A percentile compares a stretch with the other conserved stretches of the same genome.
These are phyloP conservation scores for Pollenia labialis DNA, from an alignment of 2,888 invertebrate genomes.

Conservation along the genomic window DNA sequence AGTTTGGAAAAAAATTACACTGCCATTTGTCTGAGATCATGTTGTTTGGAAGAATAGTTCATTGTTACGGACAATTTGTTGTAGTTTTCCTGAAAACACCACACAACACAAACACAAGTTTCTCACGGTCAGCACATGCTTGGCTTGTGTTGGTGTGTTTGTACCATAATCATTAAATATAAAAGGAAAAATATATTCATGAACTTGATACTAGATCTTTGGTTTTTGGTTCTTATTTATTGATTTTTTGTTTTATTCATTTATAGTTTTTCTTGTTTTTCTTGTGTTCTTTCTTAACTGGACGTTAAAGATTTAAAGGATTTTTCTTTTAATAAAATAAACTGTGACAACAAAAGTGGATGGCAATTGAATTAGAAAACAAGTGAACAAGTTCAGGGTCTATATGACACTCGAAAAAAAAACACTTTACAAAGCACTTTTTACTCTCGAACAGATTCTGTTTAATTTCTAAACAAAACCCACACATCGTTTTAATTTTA, in stretches of 20 bases:
- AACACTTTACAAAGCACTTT: not conserved
- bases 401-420: not conserved
- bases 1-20: not conserved
- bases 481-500: too few species aligned
- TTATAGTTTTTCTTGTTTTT: conserved; percentile 16
- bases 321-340: not conserved
- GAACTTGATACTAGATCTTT: conserved; percentile 63
- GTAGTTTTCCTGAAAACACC: conserved; percentile 6
- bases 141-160: not conserved
- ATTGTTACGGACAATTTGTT: conserved; percentile 61
- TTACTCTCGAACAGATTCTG: not conserved
- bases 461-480: not conserved
- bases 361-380: conserved; percentile 3
- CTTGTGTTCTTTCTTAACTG: conserved; percentile 2
- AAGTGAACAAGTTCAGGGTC: conserved; percentile 55
- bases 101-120: not conserved
- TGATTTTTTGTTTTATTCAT: conserved; percentile 45
- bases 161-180: conserved; percentile 4
- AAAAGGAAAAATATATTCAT: conserved; percentile 24
- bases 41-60: conserved; percentile 47
- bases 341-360: conserved; percentile 34
- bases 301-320: conserved; percentile 23
- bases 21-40: conserved; percentile 46
- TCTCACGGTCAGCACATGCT: too few species aligned
- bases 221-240: conserved; percentile 16